Evolutionary conservation across 2,113 vertebrate genomes (phyloP), one percentile per base, ranked within the genome.

Genomic region (Chamaetylas fuelleborni): DNA sequence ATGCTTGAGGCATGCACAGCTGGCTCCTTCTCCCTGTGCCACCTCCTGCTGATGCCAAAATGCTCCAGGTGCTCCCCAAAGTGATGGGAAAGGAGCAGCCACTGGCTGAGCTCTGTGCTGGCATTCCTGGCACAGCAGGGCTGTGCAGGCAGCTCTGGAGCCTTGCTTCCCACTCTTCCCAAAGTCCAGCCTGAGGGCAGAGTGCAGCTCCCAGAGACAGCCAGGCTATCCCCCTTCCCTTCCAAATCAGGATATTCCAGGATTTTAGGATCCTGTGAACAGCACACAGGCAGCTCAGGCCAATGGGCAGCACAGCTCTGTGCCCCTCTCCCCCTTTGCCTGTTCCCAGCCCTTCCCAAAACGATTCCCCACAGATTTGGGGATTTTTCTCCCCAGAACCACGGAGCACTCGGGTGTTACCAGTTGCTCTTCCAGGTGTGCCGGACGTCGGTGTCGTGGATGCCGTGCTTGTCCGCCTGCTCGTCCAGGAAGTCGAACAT

Each of bases 371-470:
- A 19, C 11, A 19, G 5, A 36, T 6, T 11, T 51, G 25, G 26
- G 50, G 50, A 28, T 14, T 53, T 53, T 29, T 40, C 40, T 3
- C 34, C 42, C 74, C 7, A 12, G 73, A 56, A 10, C 1, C 43
- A 60, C 90, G 24, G 77, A 50, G 1, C 11, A 9, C 81, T 11
- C 11, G 18, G 8, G 19, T 36, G 22, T 98, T 87, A 99, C 99
- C 99, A 99, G 97, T 99, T 99, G 98, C 99, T 99, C 96, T 99
- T 99, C 99, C 99, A 99, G 8, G 99, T 99, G 98, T 99, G 99
- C 54, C 99, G 98, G 7, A 99, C 99, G 15, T 99, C 99, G 1
- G 98, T 99, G 98, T 99, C 99, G 0, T 99, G 98, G 95, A 99
- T 99, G 96, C 98, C 96, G 22, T 99, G 99, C 86, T 98, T 99